Evolutionary conservation across 2,113 vertebrate species (phyloP).

Genomic region (Amazona guildingii): DNA sequence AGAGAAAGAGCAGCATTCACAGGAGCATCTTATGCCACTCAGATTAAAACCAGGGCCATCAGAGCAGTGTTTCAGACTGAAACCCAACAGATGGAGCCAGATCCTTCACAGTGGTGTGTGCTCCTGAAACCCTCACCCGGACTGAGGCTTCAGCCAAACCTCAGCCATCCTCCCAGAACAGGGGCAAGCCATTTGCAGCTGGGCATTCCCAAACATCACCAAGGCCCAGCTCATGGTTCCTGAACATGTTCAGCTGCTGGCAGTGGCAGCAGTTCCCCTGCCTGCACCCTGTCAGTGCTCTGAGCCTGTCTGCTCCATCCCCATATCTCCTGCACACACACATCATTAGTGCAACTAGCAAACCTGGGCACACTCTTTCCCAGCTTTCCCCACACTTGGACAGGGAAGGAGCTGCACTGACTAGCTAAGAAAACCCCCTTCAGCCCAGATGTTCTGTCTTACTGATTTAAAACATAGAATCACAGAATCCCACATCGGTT

Average conservation of each 20-base stretch:
- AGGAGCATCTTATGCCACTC: not conserved
- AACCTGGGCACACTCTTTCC: not conserved
- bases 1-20: not conserved
- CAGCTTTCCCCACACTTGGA: too few species aligned
- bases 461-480: not conserved
- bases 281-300: not conserved
- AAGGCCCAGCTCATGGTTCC: not conserved
- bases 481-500: not conserved
- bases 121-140: not conserved
- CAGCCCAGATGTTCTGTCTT: not conserved
- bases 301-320: not conserved
- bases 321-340: not conserved
- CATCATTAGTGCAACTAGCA: not conserved
- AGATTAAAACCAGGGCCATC: not conserved
- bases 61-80: not conserved
- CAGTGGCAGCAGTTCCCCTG: not conserved
- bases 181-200: not conserved
- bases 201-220: rapidly evolving
- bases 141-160: not conserved
- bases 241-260: not conserved
- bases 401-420: not conserved
- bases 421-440: not conserved
- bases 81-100: not conserved
- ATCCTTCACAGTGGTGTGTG: rapidly evolving
- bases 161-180: not conserved